A percentile compares a stretch with the other conserved stretches of the same genome.
phyloP scores from a whole-genome alignment of 2,888 invertebrate species.

The Melieria crassipennis region DNA sequence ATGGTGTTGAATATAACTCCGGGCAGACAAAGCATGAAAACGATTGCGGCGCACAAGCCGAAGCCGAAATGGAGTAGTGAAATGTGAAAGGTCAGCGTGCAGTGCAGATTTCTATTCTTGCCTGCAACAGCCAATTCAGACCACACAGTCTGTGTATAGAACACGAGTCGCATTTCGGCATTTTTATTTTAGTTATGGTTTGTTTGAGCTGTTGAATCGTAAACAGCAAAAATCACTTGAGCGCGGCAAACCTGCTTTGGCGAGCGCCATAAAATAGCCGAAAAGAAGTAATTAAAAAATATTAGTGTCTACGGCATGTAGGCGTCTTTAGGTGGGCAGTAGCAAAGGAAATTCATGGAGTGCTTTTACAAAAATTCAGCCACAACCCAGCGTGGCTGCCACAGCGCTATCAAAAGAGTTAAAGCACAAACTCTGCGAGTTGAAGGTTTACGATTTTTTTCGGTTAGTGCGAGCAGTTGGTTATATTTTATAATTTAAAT shows the following conservation, averaged over 20 bases:
- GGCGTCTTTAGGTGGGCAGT: background rate
- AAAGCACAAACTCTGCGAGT: too few species aligned
- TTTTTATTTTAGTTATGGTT: background rate
- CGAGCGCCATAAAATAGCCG: slow-evolving; percentile 12
- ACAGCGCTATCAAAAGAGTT: too few species aligned
- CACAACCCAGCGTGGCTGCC: too few species aligned
- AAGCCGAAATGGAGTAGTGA: background rate
- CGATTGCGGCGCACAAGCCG: background rate
- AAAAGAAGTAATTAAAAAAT: slow-evolving; percentile 24
- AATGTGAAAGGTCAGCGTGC: slow-evolving; percentile 17
- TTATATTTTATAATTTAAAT: too few species aligned
- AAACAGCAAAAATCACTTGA: background rate
- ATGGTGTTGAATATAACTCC: too few species aligned
- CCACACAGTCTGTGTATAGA: background rate
- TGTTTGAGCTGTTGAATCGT: background rate
- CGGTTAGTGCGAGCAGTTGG: too few species aligned
- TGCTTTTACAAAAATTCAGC: too few species aligned
- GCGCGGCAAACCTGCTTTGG: slow-evolving; percentile 19
- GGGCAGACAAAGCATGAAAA: too few species aligned
- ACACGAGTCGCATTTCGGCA: background rate
- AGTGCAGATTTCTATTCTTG: slow-evolving; percentile 13
- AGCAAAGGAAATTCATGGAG: too few species aligned
- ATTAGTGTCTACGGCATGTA: slow-evolving; percentile 7
- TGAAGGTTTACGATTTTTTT: too few species aligned
- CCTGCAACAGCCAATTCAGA: background rate